These are phyloP conservation scores for Sorex fumeus DNA, from an alignment of 2,113 vertebrate species.

Conservation along the genomic window DNA sequence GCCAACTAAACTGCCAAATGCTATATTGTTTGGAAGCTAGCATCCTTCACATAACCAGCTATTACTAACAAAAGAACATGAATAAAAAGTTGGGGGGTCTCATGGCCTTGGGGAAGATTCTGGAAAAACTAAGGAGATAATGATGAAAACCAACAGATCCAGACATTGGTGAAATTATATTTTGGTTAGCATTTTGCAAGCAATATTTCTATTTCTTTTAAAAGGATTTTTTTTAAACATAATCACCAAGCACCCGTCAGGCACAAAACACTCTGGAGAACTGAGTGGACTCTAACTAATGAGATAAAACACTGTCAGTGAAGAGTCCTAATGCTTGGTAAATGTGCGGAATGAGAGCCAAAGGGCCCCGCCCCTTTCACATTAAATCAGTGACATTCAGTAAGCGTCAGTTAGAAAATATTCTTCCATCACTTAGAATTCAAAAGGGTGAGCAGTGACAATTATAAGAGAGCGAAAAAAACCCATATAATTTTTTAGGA, in stretches of 20 bases:
- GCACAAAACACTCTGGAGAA: conserved; percentile 11
- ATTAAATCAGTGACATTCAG: not conserved
- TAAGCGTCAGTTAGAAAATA: conserved; percentile 28
- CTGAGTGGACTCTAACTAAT: conserved; percentile 5
- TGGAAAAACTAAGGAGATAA: not conserved
- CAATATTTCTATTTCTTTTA: conserved; percentile 33
- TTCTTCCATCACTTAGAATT: conserved; percentile 55
- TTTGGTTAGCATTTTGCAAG: conserved; percentile 65
- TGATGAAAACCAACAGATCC: conserved; percentile 1
- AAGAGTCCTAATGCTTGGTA: not conserved
- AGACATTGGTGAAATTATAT: not conserved
- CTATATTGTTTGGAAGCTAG: conserved; percentile 24
- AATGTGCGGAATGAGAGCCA: conserved; percentile 42
- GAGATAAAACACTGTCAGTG: conserved; percentile 19
- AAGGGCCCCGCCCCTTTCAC: not conserved
- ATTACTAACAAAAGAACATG: not conserved
- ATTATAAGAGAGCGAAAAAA: conserved; percentile 55
- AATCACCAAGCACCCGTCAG: not conserved
- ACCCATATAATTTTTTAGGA: conserved; percentile 49
- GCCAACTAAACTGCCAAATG: conserved; percentile 2
- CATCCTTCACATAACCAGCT: not conserved
- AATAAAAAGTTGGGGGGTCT: not conserved
- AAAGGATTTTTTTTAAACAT: conserved; percentile 51
- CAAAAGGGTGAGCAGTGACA: conserved; percentile 26
- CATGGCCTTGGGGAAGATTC: not conserved